Evolutionary conservation across 1,140 invertebrate species (phyloP).

Genomic region (Bombus superbus): DNA sequence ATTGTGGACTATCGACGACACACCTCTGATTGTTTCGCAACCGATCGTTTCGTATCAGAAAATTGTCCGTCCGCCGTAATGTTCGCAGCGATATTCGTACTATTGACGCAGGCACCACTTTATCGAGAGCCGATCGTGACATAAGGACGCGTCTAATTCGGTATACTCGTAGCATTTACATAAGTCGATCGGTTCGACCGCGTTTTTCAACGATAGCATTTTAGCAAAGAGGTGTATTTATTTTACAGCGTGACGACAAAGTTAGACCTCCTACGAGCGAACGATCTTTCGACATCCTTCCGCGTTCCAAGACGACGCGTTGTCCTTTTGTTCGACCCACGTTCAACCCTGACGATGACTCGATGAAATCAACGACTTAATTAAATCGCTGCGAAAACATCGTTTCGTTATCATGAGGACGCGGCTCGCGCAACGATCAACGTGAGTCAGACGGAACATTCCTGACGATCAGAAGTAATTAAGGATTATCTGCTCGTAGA

Average conservation of each 20-base stretch:
- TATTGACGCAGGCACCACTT: background rate
- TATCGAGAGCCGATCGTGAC: background rate
- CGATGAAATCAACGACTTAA: constrained; percentile 54
- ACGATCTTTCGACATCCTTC: constrained; percentile 53
- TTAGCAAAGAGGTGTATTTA: background rate
- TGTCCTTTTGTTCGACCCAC: constrained; percentile 65
- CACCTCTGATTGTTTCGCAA: constrained; percentile 51
- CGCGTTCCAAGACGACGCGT: constrained; percentile 56
- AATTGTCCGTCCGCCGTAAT: constrained; percentile 16
- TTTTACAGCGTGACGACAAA: background rate
- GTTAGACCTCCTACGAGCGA: constrained; percentile 3
- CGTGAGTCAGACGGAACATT: background rate
- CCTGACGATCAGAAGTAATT: background rate
- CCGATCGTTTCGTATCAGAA: constrained; percentile 38
- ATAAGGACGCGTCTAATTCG: background rate
- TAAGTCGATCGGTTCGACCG: background rate
- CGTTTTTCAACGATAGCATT: background rate
- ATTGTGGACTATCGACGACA: constrained; percentile 50
- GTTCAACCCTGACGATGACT: constrained; percentile 59
- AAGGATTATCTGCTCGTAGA: constrained; percentile 1
- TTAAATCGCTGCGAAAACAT: constrained; percentile 57
- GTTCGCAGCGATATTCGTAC: background rate
- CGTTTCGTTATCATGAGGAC: background rate
- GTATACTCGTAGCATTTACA: background rate
- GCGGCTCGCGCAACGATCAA: background rate